Conservation (phyloP, 2,113 vertebrate genomes). For the Hepsetus odoe region DNA sequence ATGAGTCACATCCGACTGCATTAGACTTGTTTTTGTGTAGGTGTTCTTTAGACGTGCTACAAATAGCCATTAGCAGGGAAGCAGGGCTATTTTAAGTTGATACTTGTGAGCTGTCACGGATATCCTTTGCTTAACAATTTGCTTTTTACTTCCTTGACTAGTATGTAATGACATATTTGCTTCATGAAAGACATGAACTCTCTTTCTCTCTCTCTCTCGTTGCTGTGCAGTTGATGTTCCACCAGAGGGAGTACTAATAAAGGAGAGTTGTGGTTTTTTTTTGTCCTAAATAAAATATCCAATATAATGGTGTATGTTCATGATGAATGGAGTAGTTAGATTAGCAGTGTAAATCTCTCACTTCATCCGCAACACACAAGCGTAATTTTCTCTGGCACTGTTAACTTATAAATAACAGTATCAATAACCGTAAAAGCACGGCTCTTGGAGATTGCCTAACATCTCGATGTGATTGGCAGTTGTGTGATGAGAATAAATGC, state of each 20-base stretch:
- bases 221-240: background rate
- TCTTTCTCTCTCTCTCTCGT: background rate
- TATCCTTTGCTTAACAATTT: background rate
- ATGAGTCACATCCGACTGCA: conserved; percentile 42
- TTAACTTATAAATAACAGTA: too few relatives aligned
- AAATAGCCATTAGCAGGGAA: conserved; percentile 1
- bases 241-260: background rate
- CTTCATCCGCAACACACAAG: too few relatives aligned
- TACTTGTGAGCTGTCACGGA: background rate
- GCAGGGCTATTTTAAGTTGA: background rate
- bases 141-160: background rate
- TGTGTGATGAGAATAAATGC: too few relatives aligned
- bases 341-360: too few relatives aligned
- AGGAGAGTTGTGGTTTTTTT: background rate
- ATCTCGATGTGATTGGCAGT: too few relatives aligned
- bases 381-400: too few relatives aligned
- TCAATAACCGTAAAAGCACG: too few relatives aligned
- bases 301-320: too few relatives aligned
- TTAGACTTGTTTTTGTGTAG: conserved; percentile 13
- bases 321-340: too few relatives aligned
- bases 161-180: background rate
- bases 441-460: too few relatives aligned
- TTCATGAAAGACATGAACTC: background rate
- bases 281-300: too few relatives aligned
- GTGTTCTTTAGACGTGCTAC: conserved; percentile 29